phyloP scores from a whole-genome alignment of 2,888 invertebrate species.

The Ligdia adustata region DNA sequence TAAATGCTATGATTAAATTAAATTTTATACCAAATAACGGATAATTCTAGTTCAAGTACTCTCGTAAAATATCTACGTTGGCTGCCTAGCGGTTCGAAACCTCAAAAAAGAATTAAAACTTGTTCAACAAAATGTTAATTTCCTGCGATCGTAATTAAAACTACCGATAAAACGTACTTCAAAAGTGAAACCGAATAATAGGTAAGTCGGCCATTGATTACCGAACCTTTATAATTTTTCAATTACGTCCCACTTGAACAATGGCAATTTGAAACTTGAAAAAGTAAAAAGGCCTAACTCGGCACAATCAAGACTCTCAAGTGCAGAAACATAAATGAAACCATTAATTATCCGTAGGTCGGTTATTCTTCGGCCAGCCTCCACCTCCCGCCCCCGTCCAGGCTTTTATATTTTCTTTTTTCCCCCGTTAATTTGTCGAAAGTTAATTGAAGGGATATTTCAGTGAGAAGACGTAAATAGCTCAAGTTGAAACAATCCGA shows the following conservation, averaged over 20 bases:
- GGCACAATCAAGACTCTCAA: conserved; percentile 79
- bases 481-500: conserved; percentile 54
- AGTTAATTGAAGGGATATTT: conserved; percentile 74
- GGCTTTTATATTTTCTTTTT: conserved; percentile 68
- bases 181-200: conserved; percentile 25
- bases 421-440: conserved; percentile 71
- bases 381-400: conserved; percentile 47
- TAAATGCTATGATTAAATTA: no score
- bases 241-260: conserved; percentile 68
- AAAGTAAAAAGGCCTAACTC: conserved; percentile 69
- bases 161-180: conserved; percentile 22
- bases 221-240: conserved; percentile 63
- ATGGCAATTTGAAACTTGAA: conserved; percentile 73
- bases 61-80: no score
- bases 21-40: no score
- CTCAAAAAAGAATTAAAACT: no score
- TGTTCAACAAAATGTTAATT: not conserved
- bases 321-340: conserved; percentile 83
- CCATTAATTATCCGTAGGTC: conserved; percentile 81
- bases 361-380: conserved; percentile 64
- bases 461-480: conserved; percentile 58
- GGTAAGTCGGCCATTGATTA: conserved; percentile 43
- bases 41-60: no score
- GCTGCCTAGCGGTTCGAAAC: no score
- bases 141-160: conserved; percentile 22